Evolutionary conservation across 1,140 invertebrate genomes (phyloP), one percentile per base, ranked within the genome.

Genomic region (Trigoniulus corallinus): DNA sequence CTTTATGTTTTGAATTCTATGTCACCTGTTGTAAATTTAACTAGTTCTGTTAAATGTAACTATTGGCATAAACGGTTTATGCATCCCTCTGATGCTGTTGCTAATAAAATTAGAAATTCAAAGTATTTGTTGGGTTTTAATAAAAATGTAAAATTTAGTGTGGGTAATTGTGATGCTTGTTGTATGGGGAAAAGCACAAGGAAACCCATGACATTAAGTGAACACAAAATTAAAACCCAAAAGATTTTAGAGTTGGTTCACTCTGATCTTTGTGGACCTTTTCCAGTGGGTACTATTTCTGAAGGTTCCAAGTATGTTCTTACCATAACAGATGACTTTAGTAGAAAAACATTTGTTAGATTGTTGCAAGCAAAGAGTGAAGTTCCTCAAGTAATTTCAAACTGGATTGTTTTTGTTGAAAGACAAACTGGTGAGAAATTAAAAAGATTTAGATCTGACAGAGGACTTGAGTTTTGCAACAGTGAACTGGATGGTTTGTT

Each of bases 391-490:
- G 20, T 22, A 22, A 12, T 47, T 34, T n/a, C n/a, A 25, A 22
- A 47, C 20, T 47, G 7, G 7, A 39, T 22, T 12, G 24, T 20
- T 39, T 20, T 12, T 7, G 26, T 15, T 22, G 47, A 49, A 49
- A 59, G 44, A 42, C 54, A 63, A 41, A 63, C 61, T 26, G 56
- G 56, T 39, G 56, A 60, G 29, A 61, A 51, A 51, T 52, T 69
- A 2, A 63, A 66, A 53, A 46, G 26, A 1, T 44, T 74, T 1
- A 56, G 63, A 52, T 62, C 59, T n/a, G 69, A 73, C 49, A 70
- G 69, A 61, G 69, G 65, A 10, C 59, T 51, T 15, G 62, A 67
- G 53, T 59, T 64, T 3, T 57, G 56, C 4, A 49, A 49, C 23
- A 41, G 51, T 29, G 48, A 56, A 39, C 51, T 58, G 13, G 3